Base-by-base conservation (phyloP, 2,113 vertebrate genomes). In the Phainopepla nitens region DNA sequence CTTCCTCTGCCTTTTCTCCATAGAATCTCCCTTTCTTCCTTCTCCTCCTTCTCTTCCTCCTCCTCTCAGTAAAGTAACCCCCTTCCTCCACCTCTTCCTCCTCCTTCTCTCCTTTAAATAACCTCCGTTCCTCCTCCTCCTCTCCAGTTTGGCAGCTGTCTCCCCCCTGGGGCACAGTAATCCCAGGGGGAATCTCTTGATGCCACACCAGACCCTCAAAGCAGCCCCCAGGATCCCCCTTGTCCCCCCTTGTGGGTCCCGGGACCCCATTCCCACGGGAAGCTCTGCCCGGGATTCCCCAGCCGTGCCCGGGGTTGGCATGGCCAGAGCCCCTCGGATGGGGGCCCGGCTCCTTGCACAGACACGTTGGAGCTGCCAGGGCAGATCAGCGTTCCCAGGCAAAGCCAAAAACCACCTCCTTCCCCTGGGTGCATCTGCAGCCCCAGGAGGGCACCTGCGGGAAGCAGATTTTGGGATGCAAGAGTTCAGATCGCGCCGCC, bases 131-230 rank as follows among this genome's bases (percentile, higher is more conserved):
- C 61, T 80, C 41, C 61, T 64, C 75, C 29, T 73, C 49, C 41
- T 75, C 66, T 53, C n/a, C 8, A 0, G 0, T 20, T 15, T 53
- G 31, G 54, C 81, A 89, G 62, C 82, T 69, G 58, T 64, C 65
- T 65, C 4, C n/a, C 18, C 13, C 27, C 3, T 8, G 1, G 54
- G 21, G 41, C 71, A 15, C 6, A 1, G 10, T 2, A 44, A 69
- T 84, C 69, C 69, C 8, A 0, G 13, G 35, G 27, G 5, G 5
- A 66, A 70, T 78, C 65, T 82, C 54, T 53, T 8, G 53, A 2
- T 39, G 7, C 1, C 3, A 3, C 5, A 2, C 5, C 9, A 1
- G 72, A 4, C 16, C 78, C 72, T 45, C 10, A 0, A 7, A 6
- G 1, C 36, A 5, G 21, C 23, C 7, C 27, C 5, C 4, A 4